Evolutionary conservation across 2,888 invertebrate species (phyloP), one percentile per base, ranked within the genome.

Genomic region (Mystacides longicornis): DNA sequence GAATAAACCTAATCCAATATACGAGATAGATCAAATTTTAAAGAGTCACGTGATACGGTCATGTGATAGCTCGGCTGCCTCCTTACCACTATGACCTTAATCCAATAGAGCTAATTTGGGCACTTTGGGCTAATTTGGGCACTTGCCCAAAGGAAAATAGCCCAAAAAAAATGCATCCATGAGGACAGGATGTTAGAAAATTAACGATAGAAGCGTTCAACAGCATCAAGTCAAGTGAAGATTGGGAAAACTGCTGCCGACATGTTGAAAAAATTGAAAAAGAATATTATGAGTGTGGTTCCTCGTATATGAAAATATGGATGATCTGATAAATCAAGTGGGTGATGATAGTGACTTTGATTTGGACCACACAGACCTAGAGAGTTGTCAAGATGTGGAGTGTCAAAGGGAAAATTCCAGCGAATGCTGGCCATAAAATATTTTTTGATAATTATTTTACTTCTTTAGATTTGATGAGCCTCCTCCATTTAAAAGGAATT

Each of bases 391-490:
- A n/a, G n/a, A n/a, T n/a, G n/a, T n/a, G n/a, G n/a, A n/a, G n/a
- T n/a, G n/a, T n/a, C n/a, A 7, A 47, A 20, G 5, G 9, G 16
- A 11, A 11, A 5, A 43, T 43, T 43, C 14, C 16, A 11, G 14
- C 45, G 16, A 43, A 16, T 11, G n/a, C n/a, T n/a, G 45, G 16
- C 5, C 19, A 47, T 21, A 47, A 19, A 7, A 21, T 47, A 7
- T 47, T 9, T n/a, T 47, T 47, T 18, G 19, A 47, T 21, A 47
- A 47, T 7, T 47, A 19, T 47, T 47, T 47, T 21, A 21, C 47
- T 19, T 19, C 11, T 21, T n/a, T 5, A 19, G 4, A 47, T 18
- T 47, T 47, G 47, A 19, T 47, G 20, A 9, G 22, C 9, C 19
- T 19, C 20, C 20, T 47, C 9, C 19, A 21, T 19, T 21, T 9